A percentile compares a stretch with the other conserved stretches of the same genome.
These are phyloP conservation scores for Cataglyphis cursor DNA, from an alignment of 2,888 invertebrate species.

Conservation along the genomic window DNA sequence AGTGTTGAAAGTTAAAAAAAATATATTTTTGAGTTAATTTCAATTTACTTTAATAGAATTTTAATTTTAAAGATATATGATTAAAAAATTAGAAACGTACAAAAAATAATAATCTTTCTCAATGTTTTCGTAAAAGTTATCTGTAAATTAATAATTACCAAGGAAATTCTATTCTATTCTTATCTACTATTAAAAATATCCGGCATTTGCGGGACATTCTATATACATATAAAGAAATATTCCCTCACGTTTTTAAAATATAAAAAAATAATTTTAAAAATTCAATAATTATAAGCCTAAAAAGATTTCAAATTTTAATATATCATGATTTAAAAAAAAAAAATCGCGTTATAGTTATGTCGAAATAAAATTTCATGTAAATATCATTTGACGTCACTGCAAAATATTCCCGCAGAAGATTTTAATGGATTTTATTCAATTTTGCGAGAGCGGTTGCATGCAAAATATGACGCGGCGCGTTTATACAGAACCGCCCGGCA, in stretches of 20 bases:
- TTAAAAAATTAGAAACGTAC: too few species aligned
- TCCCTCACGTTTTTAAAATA: background rate
- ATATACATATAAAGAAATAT: background rate
- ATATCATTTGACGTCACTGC: conserved; percentile 15
- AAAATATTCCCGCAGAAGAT: conserved; percentile 55
- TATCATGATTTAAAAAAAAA: background rate
- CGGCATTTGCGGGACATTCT: too few species aligned
- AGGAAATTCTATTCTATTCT: too few species aligned
- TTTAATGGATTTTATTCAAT: conserved; percentile 67
- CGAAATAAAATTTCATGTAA: conserved; percentile 21
- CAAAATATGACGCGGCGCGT: conserved; percentile 44
- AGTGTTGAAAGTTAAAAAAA: too few species aligned
- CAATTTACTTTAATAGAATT: too few species aligned
- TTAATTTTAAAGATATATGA: too few species aligned
- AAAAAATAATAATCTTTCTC: too few species aligned
- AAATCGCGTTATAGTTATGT: background rate
- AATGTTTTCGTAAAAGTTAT: too few species aligned
- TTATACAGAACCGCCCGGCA: conserved; percentile 54
- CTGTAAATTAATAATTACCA: too few species aligned
- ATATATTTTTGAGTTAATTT: too few species aligned
- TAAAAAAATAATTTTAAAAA: background rate
- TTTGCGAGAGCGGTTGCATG: conserved; percentile 59
- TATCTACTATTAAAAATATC: too few species aligned
- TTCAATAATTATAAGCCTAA: background rate
- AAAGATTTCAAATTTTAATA: background rate